Evolutionary conservation across 2,888 invertebrate species (phyloP), one percentile per base, ranked within the genome.

Genomic region (Bugula neritina): DNA sequence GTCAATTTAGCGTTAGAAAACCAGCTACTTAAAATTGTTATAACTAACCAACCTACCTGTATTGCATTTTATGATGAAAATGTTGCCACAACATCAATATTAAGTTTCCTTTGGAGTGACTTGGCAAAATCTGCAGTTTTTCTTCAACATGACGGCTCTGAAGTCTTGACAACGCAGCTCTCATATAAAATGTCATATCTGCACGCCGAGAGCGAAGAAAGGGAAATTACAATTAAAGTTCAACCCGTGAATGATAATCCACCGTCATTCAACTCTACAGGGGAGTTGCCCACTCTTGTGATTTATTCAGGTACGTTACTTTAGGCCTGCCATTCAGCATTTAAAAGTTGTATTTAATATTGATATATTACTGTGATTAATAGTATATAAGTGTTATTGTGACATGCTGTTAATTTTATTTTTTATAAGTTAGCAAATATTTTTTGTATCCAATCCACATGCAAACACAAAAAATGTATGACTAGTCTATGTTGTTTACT

Each of bases 271-370:
- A 63, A 63, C 27, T 13, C 29, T 29, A 31, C 63, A 31, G 63
- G 63, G 63, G 29, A 63, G 63, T 63, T 63, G 27, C 10, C 17
- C 13, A 27, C 63, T 63, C 63, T 27, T 31, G 34, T 63, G 27
- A 3, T 63, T 5, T 63, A n/a, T 23, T n/a, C 25, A 57, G 57
- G 57, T 57, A 57, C 13, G 57, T n/a, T n/a, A n/a, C n/a, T n/a
- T n/a, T n/a, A n/a, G n/a, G n/a, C n/a, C n/a, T n/a, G n/a, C n/a
- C n/a, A n/a, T n/a, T n/a, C n/a, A n/a, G n/a, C n/a, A n/a, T n/a
- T n/a, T n/a, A n/a, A n/a, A n/a, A n/a, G n/a, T n/a, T n/a, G n/a
- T n/a, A n/a, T n/a, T n/a, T n/a, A n/a, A n/a, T n/a, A n/a, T n/a
- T n/a, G n/a, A n/a, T n/a, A n/a, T n/a, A n/a, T n/a, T n/a, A n/a